Conservation (phyloP, 1,140 invertebrate species). For the Pygmarrhopalites habei region DNA sequence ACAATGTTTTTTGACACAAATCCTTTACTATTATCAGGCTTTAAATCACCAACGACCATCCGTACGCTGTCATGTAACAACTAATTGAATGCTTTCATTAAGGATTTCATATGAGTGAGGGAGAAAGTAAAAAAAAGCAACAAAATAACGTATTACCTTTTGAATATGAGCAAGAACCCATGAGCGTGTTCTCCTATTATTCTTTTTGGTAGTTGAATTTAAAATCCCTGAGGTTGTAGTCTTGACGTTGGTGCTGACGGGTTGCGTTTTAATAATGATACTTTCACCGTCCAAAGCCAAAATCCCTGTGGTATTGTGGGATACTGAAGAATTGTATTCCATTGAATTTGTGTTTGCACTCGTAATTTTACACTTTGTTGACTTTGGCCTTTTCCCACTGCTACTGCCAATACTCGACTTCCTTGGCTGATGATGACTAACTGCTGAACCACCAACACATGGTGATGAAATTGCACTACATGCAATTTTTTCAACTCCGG, state of each 20-base stretch:
- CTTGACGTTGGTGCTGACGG: background rate
- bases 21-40: no score
- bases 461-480: background rate
- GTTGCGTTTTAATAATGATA: background rate
- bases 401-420: background rate
- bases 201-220: no score
- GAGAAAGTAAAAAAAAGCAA: no score
- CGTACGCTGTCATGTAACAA: no score
- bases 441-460: background rate
- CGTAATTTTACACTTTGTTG: slow-evolving; percentile 4
- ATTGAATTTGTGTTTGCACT: background rate
- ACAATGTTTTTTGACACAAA: no score
- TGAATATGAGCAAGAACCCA: no score
- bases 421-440: background rate
- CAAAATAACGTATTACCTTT: no score
- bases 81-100: no score
- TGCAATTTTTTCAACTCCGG: background rate
- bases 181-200: no score
- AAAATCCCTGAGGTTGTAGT: no score
- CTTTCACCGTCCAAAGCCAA: background rate
- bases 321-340: background rate
- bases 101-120: no score
- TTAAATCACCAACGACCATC: no score
- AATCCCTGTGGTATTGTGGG: background rate
- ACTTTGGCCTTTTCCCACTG: slow-evolving; percentile 4